phyloP scores from a whole-genome alignment of 2,888 invertebrate species.

The Ophion ventricosus region DNA sequence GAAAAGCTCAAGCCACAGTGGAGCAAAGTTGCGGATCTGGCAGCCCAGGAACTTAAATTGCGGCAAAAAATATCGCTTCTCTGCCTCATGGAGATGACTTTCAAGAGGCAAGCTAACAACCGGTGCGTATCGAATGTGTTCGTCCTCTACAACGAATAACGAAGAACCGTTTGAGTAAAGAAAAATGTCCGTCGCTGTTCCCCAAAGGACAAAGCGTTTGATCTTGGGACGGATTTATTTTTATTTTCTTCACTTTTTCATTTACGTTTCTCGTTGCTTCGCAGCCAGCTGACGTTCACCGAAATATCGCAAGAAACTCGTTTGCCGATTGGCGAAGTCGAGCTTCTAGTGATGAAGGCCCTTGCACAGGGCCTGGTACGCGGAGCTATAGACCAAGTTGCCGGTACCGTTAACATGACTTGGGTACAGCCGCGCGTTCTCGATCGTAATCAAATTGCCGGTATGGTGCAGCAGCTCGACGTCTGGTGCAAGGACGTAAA shows the following conservation, averaged over 20 bases:
- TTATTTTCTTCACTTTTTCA: neutral
- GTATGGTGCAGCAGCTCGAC: conserved; percentile 89
- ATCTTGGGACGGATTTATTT: neutral
- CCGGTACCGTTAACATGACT: conserved; percentile 89
- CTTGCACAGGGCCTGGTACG: conserved; percentile 96
- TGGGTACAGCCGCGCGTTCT: conserved; percentile 95
- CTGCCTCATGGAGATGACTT: conserved; percentile 99
- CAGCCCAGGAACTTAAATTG: conserved; percentile 91
- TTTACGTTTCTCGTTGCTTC: neutral
- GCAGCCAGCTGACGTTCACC: conserved; percentile 91
- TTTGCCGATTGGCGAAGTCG: conserved; percentile 93
- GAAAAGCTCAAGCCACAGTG: conserved; percentile 90
- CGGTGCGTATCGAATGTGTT: conserved; percentile 83
- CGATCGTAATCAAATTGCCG: conserved; percentile 87
- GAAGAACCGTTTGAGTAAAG: no score
- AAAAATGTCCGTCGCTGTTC: no score
- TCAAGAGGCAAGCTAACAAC: conserved; percentile 95
- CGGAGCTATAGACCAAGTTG: conserved; percentile 97
- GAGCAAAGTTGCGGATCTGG: conserved; percentile 92
- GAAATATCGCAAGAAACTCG: conserved; percentile 95
- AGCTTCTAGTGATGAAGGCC: conserved; percentile 98
- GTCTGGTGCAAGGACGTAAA: conserved; percentile 90
- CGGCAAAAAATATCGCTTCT: conserved; percentile 97
- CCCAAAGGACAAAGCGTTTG: neutral
- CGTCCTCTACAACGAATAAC: no score